Evolutionary conservation across 23 tunicate genomes (phyloP).

Genomic region (Clavelina lepadiformis): DNA sequence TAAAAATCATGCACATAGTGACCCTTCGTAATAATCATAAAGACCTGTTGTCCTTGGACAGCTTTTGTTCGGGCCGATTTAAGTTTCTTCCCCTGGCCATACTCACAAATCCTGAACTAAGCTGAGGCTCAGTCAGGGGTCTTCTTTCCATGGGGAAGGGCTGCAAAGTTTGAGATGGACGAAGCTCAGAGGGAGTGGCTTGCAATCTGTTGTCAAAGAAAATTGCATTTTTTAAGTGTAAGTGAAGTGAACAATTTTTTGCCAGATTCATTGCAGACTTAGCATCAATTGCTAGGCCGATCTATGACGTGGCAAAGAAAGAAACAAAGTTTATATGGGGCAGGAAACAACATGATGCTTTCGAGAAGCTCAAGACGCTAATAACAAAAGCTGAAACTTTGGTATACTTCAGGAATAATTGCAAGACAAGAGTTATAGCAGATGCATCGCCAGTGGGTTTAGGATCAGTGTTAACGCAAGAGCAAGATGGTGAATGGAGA

Average conservation of each 20-base stretch:
- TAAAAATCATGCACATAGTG: too few relatives aligned
- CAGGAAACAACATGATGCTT: constrained; percentile 1
- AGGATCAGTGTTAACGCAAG: constrained; percentile 7
- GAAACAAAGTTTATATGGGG: constrained; percentile 5
- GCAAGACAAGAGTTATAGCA: constrained; percentile 12
- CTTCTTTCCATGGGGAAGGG: constrained; percentile 25
- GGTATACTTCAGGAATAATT: constrained; percentile 1
- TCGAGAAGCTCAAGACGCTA: background rate
- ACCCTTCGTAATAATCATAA: too few relatives aligned
- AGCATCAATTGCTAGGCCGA: constrained; percentile 23
- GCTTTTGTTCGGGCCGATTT: background rate
- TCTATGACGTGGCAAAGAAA: constrained; percentile 7
- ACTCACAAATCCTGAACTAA: constrained; percentile 10
- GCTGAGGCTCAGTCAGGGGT: constrained; percentile 7
- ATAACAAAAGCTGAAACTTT: constrained; percentile 5
- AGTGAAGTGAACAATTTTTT: constrained; percentile 18
- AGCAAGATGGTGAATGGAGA: constrained; percentile 7
- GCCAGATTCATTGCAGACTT: constrained; percentile 23
- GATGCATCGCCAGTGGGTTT: constrained; percentile 13
- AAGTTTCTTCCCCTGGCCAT: constrained; percentile 6
- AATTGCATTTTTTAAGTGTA: too few relatives aligned
- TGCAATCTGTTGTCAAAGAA: too few relatives aligned
- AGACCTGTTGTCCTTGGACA: background rate
- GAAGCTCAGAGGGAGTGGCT: too few relatives aligned
- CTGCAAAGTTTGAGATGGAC: constrained; percentile 1